These are phyloP conservation scores for Peromyscus polionotus DNA, from an alignment of 2,113 vertebrate species.

Conservation along the genomic window DNA sequence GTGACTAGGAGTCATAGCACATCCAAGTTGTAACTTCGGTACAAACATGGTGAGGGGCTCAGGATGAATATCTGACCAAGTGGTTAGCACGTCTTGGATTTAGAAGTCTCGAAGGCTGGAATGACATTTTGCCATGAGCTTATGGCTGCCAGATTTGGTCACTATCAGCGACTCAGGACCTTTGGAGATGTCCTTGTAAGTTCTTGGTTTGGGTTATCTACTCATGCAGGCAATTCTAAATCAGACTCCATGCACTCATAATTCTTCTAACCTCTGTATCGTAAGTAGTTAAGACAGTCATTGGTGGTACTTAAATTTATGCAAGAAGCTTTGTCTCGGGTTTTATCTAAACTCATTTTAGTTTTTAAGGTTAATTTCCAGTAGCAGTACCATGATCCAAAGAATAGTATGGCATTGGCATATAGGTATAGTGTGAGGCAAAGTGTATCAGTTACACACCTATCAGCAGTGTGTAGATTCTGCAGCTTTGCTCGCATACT, in stretches of 20 bases:
- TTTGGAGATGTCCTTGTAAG: background rate
- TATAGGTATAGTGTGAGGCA: background rate
- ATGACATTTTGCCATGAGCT: background rate
- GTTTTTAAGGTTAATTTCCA: constrained; percentile 40
- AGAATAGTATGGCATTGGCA: background rate
- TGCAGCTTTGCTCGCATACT: background rate
- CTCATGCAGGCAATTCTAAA: background rate
- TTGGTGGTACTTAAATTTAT: background rate
- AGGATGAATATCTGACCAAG: background rate
- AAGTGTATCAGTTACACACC: background rate
- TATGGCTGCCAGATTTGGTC: background rate
- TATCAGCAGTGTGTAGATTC: background rate
- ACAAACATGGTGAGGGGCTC: background rate
- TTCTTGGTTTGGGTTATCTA: background rate
- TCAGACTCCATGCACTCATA: background rate
- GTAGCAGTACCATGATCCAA: background rate
- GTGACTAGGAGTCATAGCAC: background rate
- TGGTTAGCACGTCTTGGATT: background rate
- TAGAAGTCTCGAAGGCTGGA: background rate
- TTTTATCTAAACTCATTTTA: constrained; percentile 38
- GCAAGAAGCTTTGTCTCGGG: background rate
- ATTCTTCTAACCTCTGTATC: background rate
- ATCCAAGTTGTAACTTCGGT: background rate
- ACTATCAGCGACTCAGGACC: background rate
- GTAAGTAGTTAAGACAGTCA: background rate